Base-by-base conservation (phyloP, 2,888 invertebrate genomes). In the Physocephala rufipes region DNA sequence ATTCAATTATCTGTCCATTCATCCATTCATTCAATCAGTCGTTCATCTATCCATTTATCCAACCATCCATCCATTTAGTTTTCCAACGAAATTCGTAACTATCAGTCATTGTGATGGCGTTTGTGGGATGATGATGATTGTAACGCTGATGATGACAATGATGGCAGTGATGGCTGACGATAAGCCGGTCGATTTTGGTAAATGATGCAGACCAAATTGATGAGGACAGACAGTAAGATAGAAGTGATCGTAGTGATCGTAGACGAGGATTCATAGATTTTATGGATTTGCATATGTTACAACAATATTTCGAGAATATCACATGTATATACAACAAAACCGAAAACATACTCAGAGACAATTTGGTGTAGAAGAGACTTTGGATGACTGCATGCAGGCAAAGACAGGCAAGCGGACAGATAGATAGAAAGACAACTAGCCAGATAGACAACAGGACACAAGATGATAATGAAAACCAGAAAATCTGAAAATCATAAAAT, bases 261-360 rank as follows among this genome's bases (percentile, higher is more conserved):
- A n/a, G n/a, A n/a, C n/a, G n/a, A n/a, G n/a, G n/a, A n/a, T n/a
- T n/a, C n/a, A 67, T 15, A 21, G 67, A 58, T 36, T 58, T 13
- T 28, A 24, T 0, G 58, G 58, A 58, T 67, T 67, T 67, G 67
- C 67, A 67, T 67, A 58, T 67, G 43, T 67, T 67, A 58, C 58
- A 67, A 67, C n/a, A 55, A 47, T 63, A 26, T 45, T 47, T 45
- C 45, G 45, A 63, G 63, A 63, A 63, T 63, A 63, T 63, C 63
- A 28, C 63, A 63, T 63, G 21, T n/a, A 63, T 47, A 47, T 47
- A 15, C 26, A 63, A 63, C 63, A 47, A 47, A 47, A 26, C n/a
- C n/a, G n/a, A n/a, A n/a, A 26, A 13, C 58, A 67, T 26, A 13
- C 58, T 30, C 58, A 45, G 45, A 58, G 16, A 19, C 21, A 49